Conservation (phyloP, 2,888 invertebrate species). For the Parnassius apollo region DNA sequence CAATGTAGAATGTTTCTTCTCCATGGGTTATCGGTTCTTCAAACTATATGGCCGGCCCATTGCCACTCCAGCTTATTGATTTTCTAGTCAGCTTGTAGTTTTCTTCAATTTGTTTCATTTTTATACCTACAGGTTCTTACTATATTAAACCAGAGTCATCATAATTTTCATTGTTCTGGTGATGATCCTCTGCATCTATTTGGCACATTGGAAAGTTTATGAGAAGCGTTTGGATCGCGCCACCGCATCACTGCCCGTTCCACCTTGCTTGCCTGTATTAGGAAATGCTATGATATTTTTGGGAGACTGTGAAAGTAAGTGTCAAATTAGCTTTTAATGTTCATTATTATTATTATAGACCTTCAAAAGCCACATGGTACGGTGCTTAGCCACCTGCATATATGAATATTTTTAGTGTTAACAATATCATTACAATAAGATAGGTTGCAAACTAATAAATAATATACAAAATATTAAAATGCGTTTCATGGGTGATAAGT, state of each 20-base stretch:
- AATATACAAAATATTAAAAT: no score
- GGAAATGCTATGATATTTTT: slow-evolving; percentile 62
- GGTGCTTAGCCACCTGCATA: no score
- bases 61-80: no score
- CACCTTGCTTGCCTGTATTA: slow-evolving; percentile 52
- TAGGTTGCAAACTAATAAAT: no score
- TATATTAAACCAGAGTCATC: slow-evolving; percentile 37
- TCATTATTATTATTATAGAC: no score
- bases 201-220: slow-evolving; percentile 44
- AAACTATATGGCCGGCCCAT: no score
- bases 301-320: slow-evolving; percentile 59
- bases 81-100: no score
- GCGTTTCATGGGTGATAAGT: no score
- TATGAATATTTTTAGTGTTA: no score
- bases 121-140: neutral
- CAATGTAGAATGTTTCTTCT: neutral
- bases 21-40: neutral
- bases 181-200: slow-evolving; percentile 40
- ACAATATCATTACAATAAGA: no score
- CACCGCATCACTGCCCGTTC: slow-evolving; percentile 49
- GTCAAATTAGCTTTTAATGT: neutral
- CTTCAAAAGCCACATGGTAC: no score
- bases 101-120: no score
- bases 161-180: slow-evolving; percentile 45
- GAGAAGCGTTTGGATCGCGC: slow-evolving; percentile 47